phyloP scores from a whole-genome alignment of 2,888 invertebrate species.

The Drosophila percnosoma region DNA sequence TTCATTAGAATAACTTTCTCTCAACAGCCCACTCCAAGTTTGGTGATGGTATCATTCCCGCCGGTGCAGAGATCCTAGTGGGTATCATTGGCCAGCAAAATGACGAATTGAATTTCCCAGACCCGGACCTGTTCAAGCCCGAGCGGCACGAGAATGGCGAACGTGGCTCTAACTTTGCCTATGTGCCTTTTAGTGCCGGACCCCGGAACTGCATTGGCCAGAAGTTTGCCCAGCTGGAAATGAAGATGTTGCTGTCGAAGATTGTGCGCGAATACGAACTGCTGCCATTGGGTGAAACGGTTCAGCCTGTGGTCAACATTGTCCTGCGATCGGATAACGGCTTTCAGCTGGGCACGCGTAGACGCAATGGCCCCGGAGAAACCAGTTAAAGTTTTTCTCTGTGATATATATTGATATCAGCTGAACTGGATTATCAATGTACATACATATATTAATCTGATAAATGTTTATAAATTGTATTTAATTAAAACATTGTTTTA shows the following conservation, averaged over 20 bases:
- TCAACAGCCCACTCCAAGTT: conserved; percentile 52
- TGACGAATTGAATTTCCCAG: conserved; percentile 48
- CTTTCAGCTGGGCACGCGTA: conserved; percentile 72
- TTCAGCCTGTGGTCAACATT: conserved; percentile 66
- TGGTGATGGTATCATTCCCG: conserved; percentile 71
- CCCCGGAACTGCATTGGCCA: conserved; percentile 85
- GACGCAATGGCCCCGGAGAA: conserved; percentile 8
- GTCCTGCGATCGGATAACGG: conserved; percentile 73
- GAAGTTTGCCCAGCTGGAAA: conserved; percentile 78
- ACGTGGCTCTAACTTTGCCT: conserved; percentile 58
- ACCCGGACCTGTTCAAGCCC: conserved; percentile 71
- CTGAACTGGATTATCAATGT: neutral
- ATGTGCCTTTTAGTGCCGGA: conserved; percentile 81
- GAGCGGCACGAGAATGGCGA: conserved; percentile 64
- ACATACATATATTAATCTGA: neutral
- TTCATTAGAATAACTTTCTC: neutral
- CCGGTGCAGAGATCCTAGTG: conserved; percentile 67
- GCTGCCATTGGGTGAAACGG: conserved; percentile 69
- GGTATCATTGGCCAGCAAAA: conserved; percentile 59
- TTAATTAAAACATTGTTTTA: neutral
- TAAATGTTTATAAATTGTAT: neutral
- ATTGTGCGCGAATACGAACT: conserved; percentile 70
- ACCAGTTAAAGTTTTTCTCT: neutral
- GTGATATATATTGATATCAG: too few species aligned
- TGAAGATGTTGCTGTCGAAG: conserved; percentile 75